Base-by-base conservation (phyloP, 30 jellyfish, hydroid and myxozoan species). In the Rhopilema esculentum region DNA sequence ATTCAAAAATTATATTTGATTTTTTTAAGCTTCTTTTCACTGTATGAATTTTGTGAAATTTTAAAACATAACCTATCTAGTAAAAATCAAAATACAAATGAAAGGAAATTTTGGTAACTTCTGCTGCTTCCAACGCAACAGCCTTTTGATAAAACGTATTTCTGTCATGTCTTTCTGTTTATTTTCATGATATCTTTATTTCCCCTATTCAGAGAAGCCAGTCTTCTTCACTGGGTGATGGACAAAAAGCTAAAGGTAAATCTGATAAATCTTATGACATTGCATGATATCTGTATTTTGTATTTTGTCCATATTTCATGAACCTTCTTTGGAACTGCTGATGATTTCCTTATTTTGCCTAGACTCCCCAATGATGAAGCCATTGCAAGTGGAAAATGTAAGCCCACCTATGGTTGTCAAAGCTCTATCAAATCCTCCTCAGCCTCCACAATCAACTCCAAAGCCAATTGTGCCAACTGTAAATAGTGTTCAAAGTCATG, bases 341-440 rank as follows among this genome's bases (percentile, higher is more conserved):
- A 32, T 48, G 61, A 30, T 74, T 70, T 26, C 16, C 27, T 24
- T 70, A 0, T 57, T 30, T 69, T 21, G 18, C 27, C 26, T 69
- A 83, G 91, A 83, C 72, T 83, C 91, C 1, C 79, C 92, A 26
- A 72, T 71, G 49, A 50, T 69, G 24, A 84, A 84, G 63, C 86
- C 80, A 19, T 85, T 85, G 6, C 86, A 84, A 63, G 78, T 84
- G 19, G 92, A 84, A 72, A 84, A 84, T 40, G 87, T 84, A 1
- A 84, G 92, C 53, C 92, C 92, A 4, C 92, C 92, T 18, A 68
- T 62, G 18, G 16, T 50, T 2, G 72, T 61, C 0, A 86, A 75
- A 27, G 7, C 51, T n/a, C 82, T 40, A 49, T 67, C 69, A 27
- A 50, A 32, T 8, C 51, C 76, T 23, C 48, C 78, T 25, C 84